Evolutionary conservation across 2,113 vertebrate genomes (phyloP).

Genomic region (Pachyramphus minor): DNA sequence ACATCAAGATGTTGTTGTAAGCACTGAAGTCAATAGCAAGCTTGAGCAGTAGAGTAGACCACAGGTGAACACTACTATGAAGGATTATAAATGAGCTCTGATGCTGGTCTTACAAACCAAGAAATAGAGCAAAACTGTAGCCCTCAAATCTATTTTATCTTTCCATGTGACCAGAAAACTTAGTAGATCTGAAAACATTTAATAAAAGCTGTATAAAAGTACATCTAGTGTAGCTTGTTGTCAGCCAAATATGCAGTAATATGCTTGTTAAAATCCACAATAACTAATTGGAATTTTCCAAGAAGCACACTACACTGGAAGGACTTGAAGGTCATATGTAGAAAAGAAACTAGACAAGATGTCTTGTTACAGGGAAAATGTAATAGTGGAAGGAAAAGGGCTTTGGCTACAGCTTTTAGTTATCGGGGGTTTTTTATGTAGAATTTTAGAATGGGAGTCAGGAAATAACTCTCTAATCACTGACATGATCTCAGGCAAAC

Average conservation of each 20-base stretch:
- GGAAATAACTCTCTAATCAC: background rate
- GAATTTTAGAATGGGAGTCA: background rate
- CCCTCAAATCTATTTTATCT: background rate
- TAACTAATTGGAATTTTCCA: background rate
- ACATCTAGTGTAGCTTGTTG: background rate
- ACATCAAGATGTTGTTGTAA: background rate
- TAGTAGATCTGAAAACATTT: background rate
- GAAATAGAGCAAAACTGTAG: background rate
- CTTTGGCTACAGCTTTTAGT: background rate
- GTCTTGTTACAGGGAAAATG: background rate
- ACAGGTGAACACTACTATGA: background rate
- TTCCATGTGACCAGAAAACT: background rate
- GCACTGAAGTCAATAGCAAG: background rate
- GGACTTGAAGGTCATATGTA: background rate
- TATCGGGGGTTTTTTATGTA: background rate
- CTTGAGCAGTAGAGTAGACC: background rate
- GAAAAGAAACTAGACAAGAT: background rate
- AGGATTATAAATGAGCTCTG: background rate
- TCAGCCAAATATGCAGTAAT: background rate
- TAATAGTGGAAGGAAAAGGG: background rate
- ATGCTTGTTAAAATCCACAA: background rate
- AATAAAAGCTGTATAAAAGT: background rate
- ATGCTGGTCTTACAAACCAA: background rate
- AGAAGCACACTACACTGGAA: background rate
- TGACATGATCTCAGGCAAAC: background rate